Evolutionary conservation across 2,888 invertebrate species (phyloP), one percentile per base, ranked within the genome.

Genomic region (Sinodicranocentrus sp.): DNA sequence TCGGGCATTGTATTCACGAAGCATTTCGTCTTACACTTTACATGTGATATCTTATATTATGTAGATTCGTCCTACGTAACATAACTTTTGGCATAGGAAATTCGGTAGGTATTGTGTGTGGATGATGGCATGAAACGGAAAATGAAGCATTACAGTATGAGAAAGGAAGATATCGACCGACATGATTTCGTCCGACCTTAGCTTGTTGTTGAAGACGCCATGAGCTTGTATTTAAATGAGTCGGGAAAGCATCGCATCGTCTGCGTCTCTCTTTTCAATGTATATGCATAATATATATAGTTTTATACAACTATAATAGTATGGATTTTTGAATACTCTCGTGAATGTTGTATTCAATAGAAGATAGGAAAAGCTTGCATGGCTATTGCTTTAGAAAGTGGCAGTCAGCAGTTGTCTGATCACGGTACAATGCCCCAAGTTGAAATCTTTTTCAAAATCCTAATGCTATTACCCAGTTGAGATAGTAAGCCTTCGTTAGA

Each of bases 111-210:
- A 33, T 33, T 33, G 5, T 33, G 10, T 33, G 10, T 33, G 33
- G 33, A 33, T 33, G 33, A 73, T 73, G 57, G 68, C 33, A 68
- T 75, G 68, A 73, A 82, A 68, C 70, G 68, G 68, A 82, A 82
- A 75, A 75, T 75, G 75, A 82, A 59, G 68, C 82, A 75, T 73
- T 75, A 52, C 68, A 68, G 57, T 43, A 67, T 67, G 73, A 75
- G 44, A 80, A 44, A 80, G 73, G 61, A 67, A 59, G 63, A 82
- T 82, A 82, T 82, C 82, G 82, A 82, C 82, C 82, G 75, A 67
- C 65, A 65, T 67, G 72, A 72, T 72, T 79, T 72, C 71, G 39
- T 39, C 13, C 6, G 63, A 71, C 79, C 71, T 63, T 59, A 71
- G 48, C 44, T 72, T 57, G 72, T 80, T 65, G 52, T 77, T 63